These are phyloP conservation scores for Microctonus brassicae DNA, from an alignment of 2,888 invertebrate genomes.

Conservation along the genomic window DNA sequence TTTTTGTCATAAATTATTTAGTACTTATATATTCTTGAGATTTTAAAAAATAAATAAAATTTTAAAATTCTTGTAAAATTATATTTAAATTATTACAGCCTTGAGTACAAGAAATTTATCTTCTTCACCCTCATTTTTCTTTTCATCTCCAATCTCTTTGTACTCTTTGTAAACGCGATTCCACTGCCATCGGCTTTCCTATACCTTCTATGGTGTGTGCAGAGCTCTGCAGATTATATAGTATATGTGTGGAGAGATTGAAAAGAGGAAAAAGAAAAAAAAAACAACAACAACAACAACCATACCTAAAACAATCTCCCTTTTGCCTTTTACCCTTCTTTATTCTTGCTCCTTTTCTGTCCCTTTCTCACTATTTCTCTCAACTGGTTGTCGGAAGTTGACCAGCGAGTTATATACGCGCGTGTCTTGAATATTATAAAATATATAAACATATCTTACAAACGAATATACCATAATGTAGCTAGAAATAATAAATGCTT, in stretches of 20 bases:
- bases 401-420: not conserved
- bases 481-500: not conserved
- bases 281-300: no score
- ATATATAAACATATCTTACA: not conserved
- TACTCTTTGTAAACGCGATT: no score
- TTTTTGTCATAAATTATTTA: not conserved
- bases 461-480: not conserved
- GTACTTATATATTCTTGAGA: not conserved
- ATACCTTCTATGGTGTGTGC: no score
- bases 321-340: no score
- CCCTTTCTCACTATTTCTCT: not conserved
- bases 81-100: not conserved
- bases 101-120: not conserved
- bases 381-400: slow-evolving; percentile 7
- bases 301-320: no score
- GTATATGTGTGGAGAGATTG: no score
- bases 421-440: not conserved
- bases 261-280: no score
- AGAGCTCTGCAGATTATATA: no score
- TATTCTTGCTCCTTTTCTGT: not conserved
- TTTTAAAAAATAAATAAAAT: slow-evolving; percentile 4
- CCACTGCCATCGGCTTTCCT: no score
- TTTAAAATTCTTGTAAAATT: not conserved
- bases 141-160: no score
- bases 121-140: no score